phyloP scores from a whole-genome alignment of 1,140 invertebrate species.

The Agraylea sexmaculata region DNA sequence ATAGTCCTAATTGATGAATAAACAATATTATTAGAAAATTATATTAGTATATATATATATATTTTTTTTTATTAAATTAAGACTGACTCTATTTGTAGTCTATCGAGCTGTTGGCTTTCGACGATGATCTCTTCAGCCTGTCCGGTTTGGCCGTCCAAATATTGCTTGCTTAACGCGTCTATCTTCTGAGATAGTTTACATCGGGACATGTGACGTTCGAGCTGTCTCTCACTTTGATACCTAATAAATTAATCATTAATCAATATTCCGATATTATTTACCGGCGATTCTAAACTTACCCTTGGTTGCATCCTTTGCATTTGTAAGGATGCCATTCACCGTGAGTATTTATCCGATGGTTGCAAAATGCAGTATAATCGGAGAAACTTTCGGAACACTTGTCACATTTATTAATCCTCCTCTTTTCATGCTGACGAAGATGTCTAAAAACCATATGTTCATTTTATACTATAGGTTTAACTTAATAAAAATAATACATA shows the following conservation, averaged over 20 bases:
- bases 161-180: background rate
- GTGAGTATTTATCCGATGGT: constrained; percentile 19
- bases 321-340: constrained; percentile 21
- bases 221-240: constrained; percentile 17
- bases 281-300: constrained; percentile 7
- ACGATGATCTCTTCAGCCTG: background rate
- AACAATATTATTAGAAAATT: background rate
- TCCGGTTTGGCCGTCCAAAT: background rate
- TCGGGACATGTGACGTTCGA: constrained; percentile 14
- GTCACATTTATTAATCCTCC: constrained; percentile 20
- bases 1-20: background rate
- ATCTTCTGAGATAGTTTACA: constrained; percentile 14
- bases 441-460: constrained; percentile 11
- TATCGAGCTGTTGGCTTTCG: background rate
- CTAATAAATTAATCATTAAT: constrained; percentile 9
- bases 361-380: constrained; percentile 20
- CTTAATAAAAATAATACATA: no score
- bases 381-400: constrained; percentile 20
- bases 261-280: background rate
- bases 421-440: constrained; percentile 18
- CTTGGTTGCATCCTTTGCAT: constrained; percentile 21
- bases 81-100: background rate
- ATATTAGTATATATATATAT: background rate
- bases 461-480: background rate
- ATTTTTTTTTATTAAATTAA: background rate